Conservation (phyloP, 2,797 vertebrate genomes). For the Nannoperca obscura region DNA sequence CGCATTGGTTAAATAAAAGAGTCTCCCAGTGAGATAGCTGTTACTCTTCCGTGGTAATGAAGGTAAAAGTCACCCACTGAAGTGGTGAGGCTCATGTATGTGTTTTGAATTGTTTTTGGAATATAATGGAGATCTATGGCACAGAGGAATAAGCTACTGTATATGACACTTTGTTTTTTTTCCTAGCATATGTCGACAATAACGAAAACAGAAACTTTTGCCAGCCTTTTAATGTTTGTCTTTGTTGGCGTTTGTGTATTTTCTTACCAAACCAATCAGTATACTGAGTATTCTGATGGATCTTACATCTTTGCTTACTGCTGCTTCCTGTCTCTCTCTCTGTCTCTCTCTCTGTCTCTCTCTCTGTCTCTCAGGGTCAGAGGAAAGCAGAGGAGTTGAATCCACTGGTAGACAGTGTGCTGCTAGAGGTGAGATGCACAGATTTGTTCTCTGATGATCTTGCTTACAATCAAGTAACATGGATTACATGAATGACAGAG, state of each 20-base stretch:
- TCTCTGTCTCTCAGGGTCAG: constrained; percentile 84
- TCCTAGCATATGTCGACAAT: background rate
- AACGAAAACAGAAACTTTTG: background rate
- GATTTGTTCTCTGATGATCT: background rate
- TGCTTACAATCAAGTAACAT: constrained; percentile 13
- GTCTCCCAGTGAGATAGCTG: background rate
- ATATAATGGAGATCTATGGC: background rate
- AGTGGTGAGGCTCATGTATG: background rate
- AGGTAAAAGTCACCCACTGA: background rate
- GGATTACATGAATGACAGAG: background rate
- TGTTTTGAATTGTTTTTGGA: background rate
- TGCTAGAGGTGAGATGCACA: constrained; percentile 88
- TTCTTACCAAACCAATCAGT: background rate
- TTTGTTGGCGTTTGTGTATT: background rate
- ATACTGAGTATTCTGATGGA: background rate
- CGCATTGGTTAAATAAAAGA: background rate
- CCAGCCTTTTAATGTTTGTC: background rate
- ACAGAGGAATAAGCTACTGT: background rate
- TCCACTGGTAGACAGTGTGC: constrained; percentile 90
- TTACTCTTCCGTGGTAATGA: background rate
- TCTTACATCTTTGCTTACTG: constrained; percentile 19
- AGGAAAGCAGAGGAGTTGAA: constrained; percentile 95
- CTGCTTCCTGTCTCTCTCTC: constrained; percentile 8
- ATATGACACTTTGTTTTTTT: background rate
- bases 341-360: constrained; percentile 41